Base-by-base conservation (phyloP, 1,140 invertebrate genomes). In the Cylas formicarius region DNA sequence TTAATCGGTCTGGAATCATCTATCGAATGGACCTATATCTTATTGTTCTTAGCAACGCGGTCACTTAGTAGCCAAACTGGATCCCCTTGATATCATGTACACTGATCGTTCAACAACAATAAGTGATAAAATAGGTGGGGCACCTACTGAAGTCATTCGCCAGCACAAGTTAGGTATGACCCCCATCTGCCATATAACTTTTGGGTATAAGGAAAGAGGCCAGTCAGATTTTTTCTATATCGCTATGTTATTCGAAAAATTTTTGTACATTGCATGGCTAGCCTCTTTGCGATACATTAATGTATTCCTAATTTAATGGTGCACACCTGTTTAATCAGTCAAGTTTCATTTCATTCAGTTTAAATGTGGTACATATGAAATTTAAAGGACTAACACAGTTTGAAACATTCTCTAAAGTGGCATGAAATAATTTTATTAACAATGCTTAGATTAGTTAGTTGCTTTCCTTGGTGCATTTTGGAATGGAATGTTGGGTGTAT, bases 1-100 rank as follows among this genome's bases (percentile, higher is more conserved):
- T n/a, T n/a, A n/a, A n/a, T n/a, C n/a, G n/a, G n/a, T n/a, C n/a
- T n/a, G n/a, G n/a, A n/a, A n/a, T n/a, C n/a, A n/a, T n/a, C n/a
- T n/a, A n/a, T n/a, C n/a, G n/a, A n/a, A n/a, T n/a, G n/a, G n/a
- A n/a, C n/a, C n/a, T n/a, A n/a, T n/a, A n/a, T n/a, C n/a, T n/a
- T 26, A n/a, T 26, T 41, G 23, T 6, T 23, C 40, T 4, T 55
- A 66, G 61, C 44, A 57, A 38, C 77, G 85, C 39, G 88, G 86
- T 18, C 87, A 91, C 62, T 75, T 86, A 44, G 75, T 86, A 44
- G 84, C 87, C 23, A 76, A 84, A 51, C 69, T 82, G 31, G 88
- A 91, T 67, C 87, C 87, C 9, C 63, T 91, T 26, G 76, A 69
- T 52, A 63, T 64, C 39, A 63, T 61, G 57, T 67, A 66, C 56